These are phyloP conservation scores for Sylvia borin DNA, from an alignment of 2,797 vertebrate genomes.

Conservation along the genomic window DNA sequence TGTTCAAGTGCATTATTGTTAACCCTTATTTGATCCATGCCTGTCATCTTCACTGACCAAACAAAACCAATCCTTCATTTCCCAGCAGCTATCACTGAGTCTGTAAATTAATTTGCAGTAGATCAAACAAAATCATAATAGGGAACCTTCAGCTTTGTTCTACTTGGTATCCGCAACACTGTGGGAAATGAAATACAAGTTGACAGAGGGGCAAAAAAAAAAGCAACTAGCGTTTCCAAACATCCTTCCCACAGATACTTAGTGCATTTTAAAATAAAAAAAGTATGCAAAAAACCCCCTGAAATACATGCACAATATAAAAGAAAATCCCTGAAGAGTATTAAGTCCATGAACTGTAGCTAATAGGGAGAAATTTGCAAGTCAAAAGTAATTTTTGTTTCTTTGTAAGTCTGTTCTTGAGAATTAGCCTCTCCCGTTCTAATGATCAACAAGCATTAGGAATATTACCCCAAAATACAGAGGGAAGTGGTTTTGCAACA, in stretches of 20 bases:
- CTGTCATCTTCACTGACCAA: constrained; percentile 73
- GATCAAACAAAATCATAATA: constrained; percentile 64
- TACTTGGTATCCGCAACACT: constrained; percentile 2
- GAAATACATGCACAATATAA: constrained; percentile 3
- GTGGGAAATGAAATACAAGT: constrained; percentile 37
- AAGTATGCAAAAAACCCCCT: background rate
- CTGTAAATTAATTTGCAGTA: constrained; percentile 61
- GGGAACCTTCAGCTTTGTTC: constrained; percentile 35
- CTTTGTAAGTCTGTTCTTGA: constrained; percentile 46
- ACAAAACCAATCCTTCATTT: constrained; percentile 65
- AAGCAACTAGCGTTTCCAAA: background rate
- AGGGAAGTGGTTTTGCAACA: constrained; percentile 42
- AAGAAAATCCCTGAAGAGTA: constrained; percentile 46
- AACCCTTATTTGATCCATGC: constrained; percentile 76
- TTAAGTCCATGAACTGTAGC: constrained; percentile 27
- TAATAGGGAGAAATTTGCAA: constrained; percentile 54
- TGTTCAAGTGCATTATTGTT: constrained; percentile 70
- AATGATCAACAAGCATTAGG: constrained; percentile 47
- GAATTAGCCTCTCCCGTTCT: constrained; percentile 43
- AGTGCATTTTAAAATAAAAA: constrained; percentile 26
- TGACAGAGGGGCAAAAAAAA: background rate
- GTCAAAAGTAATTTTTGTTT: constrained; percentile 65
- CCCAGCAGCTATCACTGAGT: constrained; percentile 49
- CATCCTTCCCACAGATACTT: background rate
- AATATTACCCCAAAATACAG: constrained; percentile 52